Evolutionary conservation across 2,888 invertebrate species (phyloP), one percentile per base, ranked within the genome.

Genomic region (Xanthia togata): DNA sequence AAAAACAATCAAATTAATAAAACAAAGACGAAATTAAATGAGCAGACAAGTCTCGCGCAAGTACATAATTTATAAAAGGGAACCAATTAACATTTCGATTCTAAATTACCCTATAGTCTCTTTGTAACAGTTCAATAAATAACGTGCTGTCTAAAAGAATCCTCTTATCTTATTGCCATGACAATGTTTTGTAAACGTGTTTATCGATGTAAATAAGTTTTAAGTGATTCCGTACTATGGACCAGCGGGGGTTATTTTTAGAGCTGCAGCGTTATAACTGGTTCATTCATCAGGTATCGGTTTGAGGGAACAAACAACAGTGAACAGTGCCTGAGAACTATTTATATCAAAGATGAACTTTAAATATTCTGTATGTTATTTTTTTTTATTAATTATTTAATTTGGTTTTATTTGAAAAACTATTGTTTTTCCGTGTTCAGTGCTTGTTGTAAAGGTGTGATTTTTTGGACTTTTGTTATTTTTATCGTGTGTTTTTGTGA

Each of bases 171-270:
- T 88, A 91, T 91, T 90, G 83, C 86, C 89, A 88, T 90, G 92
- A 91, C 92, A 91, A 91, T 93, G 90, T 94, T 95, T 95, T 93
- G 95, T 95, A 93, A 94, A 94, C 90, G 91, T 70, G 83, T 87
- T 91, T 94, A 93, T 94, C 93, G 89, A 92, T 91, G 91, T 94
- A 93, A 95, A 94, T 93, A 94, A 93, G 89, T 93, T 94, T 93
- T 94, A 92, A 94, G 94, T 95, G 93, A 95, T 92, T 92, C 93
- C 93, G 93, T 94, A 94, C 93, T 94, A 89, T 95, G 94, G 91
- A 94, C 93, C 92, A 93, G 83, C 73, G 83, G 76, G 83, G 86
- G 90, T 78, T 94, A 95, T 95, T 95, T 94, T 95, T 95, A 95
- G 93, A 88, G 85, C 89, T 81, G 81, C 86, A 83, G 80, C 83